Evolutionary conservation across 2,113 vertebrate genomes (phyloP), one percentile per base, ranked within the genome.

Genomic region (Spheniscus mendiculus): DNA sequence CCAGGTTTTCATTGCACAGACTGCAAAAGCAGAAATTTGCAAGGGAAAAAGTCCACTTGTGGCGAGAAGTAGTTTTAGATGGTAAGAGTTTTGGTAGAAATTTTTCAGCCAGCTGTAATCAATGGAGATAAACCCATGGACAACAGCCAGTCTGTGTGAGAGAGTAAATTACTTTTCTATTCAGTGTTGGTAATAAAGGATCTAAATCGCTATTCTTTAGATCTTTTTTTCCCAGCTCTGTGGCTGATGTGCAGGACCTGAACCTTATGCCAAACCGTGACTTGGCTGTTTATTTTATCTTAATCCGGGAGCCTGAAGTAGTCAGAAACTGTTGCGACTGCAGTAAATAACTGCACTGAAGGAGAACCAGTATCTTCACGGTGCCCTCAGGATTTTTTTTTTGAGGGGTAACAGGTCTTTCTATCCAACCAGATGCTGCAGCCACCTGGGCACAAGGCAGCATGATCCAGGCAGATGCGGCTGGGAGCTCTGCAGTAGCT

Each of bases 381-480:
- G 63, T 15, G 52, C 32, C 11, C 36, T 61, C 10, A 14, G 87
- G 74, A 13, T 3, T 34, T 30, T 85, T 61, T 22, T 42, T 42
- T 42, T 42, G 63, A 74, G 73, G 79, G 2, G 22, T 71, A 56
- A 67, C 58, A 47, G 77, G 44, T 69, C 74, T 86, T 49, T 52
- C 13, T 83, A 66, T 71, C 45, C 58, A 14, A 44, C 12, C 58
- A 83, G 80, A 13, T 38, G 72, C 83, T 83, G 78, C 78, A 79
- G 65, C 17, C 16, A 7, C n/a, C 3, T 1, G 3, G 67, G 55
- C 62, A 22, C 8, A 5, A 29, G 71, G 83, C 47, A 84, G 80
- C 67, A 30, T 0, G 8, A 25, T 2, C 6, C 45, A 38, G 86
- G 58, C 1, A 0, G 69, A 14, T 2, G 29, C 0, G 3, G 45